phyloP scores from a whole-genome alignment of 2,113 vertebrate species.

The Diadophis punctatus region DNA sequence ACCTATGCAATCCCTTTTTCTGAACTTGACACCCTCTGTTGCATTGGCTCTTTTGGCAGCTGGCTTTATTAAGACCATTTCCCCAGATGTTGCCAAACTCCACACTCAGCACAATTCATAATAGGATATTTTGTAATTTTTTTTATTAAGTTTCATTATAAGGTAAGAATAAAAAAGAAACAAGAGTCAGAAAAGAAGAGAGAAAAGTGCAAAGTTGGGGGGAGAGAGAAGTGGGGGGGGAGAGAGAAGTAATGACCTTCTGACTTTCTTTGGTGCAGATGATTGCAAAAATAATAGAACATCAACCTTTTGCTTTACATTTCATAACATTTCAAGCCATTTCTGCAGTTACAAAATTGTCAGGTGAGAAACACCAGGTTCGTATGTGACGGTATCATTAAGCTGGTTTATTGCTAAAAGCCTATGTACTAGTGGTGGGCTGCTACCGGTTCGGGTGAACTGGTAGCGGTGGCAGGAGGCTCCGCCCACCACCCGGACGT shows the following conservation, averaged over 20 bases:
- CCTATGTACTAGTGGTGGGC: no score
- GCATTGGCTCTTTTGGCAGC: neutral
- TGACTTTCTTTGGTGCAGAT: neutral
- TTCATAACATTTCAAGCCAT: neutral
- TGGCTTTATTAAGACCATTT: neutral
- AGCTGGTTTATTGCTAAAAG: neutral
- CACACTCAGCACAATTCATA: neutral
- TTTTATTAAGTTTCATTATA: neutral
- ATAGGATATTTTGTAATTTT: neutral
- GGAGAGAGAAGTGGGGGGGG: accelerated
- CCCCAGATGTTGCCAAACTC: neutral
- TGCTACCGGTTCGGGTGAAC: no score
- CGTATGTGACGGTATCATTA: neutral
- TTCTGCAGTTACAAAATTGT: neutral
- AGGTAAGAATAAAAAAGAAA: neutral
- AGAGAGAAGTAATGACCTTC: neutral
- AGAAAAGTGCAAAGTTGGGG: neutral
- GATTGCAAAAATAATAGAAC: neutral
- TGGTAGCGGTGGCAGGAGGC: no score
- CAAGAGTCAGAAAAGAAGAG: neutral
- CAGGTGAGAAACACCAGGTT: neutral
- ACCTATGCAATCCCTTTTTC: neutral
- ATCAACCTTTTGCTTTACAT: neutral
- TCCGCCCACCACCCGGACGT: no score
- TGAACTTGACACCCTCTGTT: neutral